These are phyloP conservation scores for Ibidorhyncha struthersii DNA, from an alignment of 2,113 vertebrate species.

Conservation along the genomic window DNA sequence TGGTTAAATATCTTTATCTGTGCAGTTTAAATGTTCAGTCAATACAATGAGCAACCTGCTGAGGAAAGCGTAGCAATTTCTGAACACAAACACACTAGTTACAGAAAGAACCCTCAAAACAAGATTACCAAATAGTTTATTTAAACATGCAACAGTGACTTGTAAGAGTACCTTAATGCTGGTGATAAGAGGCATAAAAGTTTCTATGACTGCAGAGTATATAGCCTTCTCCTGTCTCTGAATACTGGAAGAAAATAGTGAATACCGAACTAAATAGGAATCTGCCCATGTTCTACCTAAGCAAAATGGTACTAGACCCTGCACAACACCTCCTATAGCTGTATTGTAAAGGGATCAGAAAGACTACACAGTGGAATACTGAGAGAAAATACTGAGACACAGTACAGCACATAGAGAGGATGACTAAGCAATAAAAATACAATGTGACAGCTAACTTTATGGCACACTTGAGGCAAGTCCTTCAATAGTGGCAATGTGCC, in stretches of 20 bases:
- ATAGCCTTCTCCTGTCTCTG: neutral
- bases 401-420: neutral
- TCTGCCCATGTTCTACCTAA: neutral
- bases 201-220: neutral
- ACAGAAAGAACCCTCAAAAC: neutral
- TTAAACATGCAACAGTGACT: neutral
- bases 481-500: neutral
- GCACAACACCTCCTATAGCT: neutral
- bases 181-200: neutral
- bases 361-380: neutral
- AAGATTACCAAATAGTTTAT: neutral
- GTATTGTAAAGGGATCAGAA: neutral
- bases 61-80: neutral
- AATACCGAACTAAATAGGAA: neutral
- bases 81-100: neutral
- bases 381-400: neutral
- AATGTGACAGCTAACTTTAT: neutral
- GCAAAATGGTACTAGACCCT: neutral
- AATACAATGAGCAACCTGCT: neutral
- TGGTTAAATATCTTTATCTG: neutral
- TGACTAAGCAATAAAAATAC: neutral
- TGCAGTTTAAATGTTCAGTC: neutral
- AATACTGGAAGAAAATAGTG: neutral
- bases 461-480: neutral
- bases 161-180: neutral